Conservation (phyloP, 1,140 invertebrate genomes). For the Metopolophium dirhodum region DNA sequence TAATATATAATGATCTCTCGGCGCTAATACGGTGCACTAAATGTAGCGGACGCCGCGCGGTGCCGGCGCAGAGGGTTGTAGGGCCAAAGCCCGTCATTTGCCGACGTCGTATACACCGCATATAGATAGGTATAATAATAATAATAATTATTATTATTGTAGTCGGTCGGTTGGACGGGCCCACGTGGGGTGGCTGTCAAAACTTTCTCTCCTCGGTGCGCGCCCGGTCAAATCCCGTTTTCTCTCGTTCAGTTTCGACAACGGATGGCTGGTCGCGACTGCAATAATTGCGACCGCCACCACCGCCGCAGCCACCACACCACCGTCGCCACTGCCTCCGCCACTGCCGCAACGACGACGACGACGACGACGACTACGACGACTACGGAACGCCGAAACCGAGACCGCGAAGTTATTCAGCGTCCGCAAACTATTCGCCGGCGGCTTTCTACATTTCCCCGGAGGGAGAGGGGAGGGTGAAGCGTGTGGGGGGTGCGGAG, state of each 20-base stretch:
- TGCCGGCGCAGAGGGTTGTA: not conserved
- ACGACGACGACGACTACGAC: not conserved
- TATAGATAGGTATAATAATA: not conserved
- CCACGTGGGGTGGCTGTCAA: not conserved
- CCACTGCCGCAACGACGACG: too few species aligned
- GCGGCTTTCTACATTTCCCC: not conserved
- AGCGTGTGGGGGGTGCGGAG: not conserved
- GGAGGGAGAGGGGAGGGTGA: too few species aligned
- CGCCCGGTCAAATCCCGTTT: not conserved
- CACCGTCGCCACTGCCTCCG: too few species aligned
- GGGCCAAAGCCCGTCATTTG: not conserved
- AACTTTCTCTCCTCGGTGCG: slow-evolving; percentile 2
- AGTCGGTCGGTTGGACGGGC: not conserved
- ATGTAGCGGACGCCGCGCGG: not conserved
- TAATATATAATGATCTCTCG: not conserved
- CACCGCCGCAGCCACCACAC: too few species aligned
- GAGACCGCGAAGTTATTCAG: not conserved
- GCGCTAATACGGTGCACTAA: not conserved
- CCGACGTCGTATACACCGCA: not conserved
- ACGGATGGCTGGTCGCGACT: not conserved
- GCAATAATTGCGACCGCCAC: not conserved
- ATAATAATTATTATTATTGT: not conserved
- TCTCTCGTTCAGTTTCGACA: not conserved
- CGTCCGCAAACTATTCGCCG: not conserved
- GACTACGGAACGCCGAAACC: not conserved